Percentiles rank a stretch among this genome's conserved stretches.
These are phyloP conservation scores for Nomada lathburiana DNA, from an alignment of 2,888 invertebrate species.

Conservation along the genomic window DNA sequence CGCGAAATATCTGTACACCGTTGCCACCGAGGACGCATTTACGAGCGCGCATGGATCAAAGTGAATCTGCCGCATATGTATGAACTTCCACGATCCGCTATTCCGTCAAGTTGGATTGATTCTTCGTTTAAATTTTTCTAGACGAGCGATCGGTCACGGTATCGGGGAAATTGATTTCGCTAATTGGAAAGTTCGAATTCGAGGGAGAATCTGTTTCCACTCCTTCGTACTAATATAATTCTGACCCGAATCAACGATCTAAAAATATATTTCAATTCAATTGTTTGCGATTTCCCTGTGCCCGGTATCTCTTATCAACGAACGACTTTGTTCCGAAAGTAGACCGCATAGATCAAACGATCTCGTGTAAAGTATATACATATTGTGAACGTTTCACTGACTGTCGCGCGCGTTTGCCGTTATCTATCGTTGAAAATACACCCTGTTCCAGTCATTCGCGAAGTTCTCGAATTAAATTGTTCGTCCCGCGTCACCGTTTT, in stretches of 20 bases:
- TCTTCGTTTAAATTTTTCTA: background rate
- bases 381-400: constrained; percentile 15
- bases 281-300: too few relatives aligned
- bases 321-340: background rate
- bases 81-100: constrained; percentile 8
- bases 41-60: constrained; percentile 24
- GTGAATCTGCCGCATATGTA: constrained; percentile 1
- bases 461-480: constrained; percentile 50
- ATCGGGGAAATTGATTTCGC: too few relatives aligned
- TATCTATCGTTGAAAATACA: constrained; percentile 11
- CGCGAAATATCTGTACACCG: constrained; percentile 26
- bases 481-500: constrained; percentile 55
- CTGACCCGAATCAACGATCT: too few relatives aligned
- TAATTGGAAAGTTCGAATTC: too few relatives aligned
- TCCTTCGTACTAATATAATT: too few relatives aligned
- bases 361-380: background rate
- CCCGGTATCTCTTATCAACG: too few relatives aligned
- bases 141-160: too few relatives aligned
- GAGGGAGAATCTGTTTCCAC: too few relatives aligned
- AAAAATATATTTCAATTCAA: too few relatives aligned
- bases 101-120: background rate
- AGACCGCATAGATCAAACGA: constrained; percentile 3
- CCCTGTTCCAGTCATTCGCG: constrained; percentile 18
- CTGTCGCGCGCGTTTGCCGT: constrained; percentile 2
- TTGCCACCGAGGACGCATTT: constrained; percentile 6